phyloP scores from a whole-genome alignment of 2,113 vertebrate genomes.

The Cairina moschata region DNA sequence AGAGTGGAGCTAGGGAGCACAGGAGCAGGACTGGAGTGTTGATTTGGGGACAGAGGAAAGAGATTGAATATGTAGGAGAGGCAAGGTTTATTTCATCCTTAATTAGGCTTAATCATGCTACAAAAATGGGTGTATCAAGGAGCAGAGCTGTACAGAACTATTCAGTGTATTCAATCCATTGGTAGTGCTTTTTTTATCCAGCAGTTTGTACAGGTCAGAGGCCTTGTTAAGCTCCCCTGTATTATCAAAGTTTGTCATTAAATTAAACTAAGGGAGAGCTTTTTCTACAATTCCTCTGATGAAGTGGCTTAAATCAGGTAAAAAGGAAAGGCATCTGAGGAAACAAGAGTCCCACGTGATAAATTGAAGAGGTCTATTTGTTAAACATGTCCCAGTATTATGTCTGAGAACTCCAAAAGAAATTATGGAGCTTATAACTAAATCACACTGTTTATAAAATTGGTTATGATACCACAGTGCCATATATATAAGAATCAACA shows the following conservation, averaged over 20 bases:
- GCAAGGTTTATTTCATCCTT: neutral
- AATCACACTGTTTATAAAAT: neutral
- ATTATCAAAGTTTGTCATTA: conserved; percentile 14
- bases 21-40: neutral
- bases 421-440: conserved; percentile 11
- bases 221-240: neutral
- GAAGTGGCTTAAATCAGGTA: neutral
- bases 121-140: neutral
- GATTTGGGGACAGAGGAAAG: fast-evolving
- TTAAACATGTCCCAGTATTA: neutral
- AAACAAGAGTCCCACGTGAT: neutral
- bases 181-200: neutral
- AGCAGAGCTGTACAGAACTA: neutral
- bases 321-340: neutral
- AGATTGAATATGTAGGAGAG: neutral
- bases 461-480: neutral
- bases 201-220: neutral
- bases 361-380: neutral
- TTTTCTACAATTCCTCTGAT: neutral
- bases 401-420: neutral
- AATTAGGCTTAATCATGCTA: neutral
- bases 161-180: neutral
- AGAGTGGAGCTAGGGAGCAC: neutral
- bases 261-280: conserved; percentile 19
- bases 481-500: neutral